These are phyloP conservation scores for Sinocyclocheilus grahami DNA, from an alignment of 2,113 vertebrate species.

Conservation along the genomic window DNA sequence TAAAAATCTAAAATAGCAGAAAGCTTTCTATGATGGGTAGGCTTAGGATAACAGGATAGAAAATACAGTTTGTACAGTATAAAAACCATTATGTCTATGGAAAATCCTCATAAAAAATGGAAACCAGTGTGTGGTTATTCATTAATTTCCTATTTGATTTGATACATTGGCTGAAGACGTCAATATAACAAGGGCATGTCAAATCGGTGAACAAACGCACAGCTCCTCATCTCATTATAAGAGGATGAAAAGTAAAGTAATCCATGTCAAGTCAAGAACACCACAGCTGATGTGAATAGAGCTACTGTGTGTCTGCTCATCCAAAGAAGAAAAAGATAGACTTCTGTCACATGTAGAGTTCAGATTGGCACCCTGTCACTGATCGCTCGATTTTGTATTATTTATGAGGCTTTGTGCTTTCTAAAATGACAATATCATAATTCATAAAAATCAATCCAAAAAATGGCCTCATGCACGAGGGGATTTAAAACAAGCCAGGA, in stretches of 20 bases:
- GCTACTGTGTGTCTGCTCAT: neutral
- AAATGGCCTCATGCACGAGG: neutral
- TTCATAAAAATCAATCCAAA: conserved; percentile 17
- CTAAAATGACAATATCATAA: conserved; percentile 25
- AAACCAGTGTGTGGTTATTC: neutral
- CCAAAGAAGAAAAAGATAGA: neutral
- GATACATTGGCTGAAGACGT: neutral
- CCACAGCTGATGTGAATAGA: neutral
- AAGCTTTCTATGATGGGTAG: no score
- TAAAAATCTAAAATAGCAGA: no score
- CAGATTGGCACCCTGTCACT: conserved; percentile 5
- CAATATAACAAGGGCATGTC: neutral
- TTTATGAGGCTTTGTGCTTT: neutral
- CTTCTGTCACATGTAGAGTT: neutral
- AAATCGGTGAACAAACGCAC: conserved; percentile 35
- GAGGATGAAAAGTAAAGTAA: conserved; percentile 70
- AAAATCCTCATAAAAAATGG: no score
- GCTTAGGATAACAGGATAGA: no score
- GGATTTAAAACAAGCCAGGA: conserved; percentile 15
- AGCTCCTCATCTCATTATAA: conserved; percentile 67
- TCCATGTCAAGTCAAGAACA: conserved; percentile 57
- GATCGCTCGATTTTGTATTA: neutral
- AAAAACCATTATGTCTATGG: no score
- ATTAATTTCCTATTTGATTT: neutral
- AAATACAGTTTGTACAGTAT: no score